Conservation (phyloP, 2,888 invertebrate species). For the Amphiduros pacificus region DNA sequence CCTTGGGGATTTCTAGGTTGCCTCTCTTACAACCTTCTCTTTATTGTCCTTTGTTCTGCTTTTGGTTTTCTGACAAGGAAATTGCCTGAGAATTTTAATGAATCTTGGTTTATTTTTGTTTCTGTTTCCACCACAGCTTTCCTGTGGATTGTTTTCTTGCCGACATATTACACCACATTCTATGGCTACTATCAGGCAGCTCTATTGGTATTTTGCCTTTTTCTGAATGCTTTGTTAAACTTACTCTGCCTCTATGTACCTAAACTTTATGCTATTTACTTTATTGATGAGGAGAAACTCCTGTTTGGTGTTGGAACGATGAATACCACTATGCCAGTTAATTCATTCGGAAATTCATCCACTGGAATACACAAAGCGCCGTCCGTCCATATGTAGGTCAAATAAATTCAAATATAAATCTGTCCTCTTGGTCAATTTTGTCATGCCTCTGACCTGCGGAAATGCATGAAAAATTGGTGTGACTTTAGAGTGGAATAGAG, state of each 20-base stretch:
- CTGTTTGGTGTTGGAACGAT: too few species aligned
- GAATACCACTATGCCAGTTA: too few species aligned
- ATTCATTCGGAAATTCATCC: too few species aligned
- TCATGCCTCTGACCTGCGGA: too few species aligned
- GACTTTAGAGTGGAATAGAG: too few species aligned
- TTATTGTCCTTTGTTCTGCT: conserved; percentile 21
- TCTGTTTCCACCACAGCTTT: conserved; percentile 26
- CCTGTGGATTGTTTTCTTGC: conserved; percentile 25
- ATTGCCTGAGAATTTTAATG: conserved; percentile 29
- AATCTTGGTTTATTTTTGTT: conserved; percentile 29
- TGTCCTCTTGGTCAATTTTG: too few species aligned
- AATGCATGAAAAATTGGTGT: too few species aligned
- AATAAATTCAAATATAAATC: too few species aligned
- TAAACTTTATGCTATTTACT: conserved; percentile 23
- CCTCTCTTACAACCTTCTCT: conserved; percentile 29
- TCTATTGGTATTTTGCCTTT: conserved; percentile 16
- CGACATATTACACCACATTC: conserved; percentile 23
- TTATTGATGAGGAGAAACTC: conserved; percentile 13
- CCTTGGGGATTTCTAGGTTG: conserved; percentile 35
- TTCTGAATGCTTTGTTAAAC: conserved; percentile 23
- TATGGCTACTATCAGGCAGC: conserved; percentile 19
- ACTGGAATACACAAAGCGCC: too few species aligned
- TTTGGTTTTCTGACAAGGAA: conserved; percentile 24
- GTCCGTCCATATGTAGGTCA: too few species aligned
- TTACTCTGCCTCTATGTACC: conserved; percentile 21